These are phyloP conservation scores for Pyrgilauda ruficollis DNA, from an alignment of 2,113 vertebrate species.

Conservation along the genomic window DNA sequence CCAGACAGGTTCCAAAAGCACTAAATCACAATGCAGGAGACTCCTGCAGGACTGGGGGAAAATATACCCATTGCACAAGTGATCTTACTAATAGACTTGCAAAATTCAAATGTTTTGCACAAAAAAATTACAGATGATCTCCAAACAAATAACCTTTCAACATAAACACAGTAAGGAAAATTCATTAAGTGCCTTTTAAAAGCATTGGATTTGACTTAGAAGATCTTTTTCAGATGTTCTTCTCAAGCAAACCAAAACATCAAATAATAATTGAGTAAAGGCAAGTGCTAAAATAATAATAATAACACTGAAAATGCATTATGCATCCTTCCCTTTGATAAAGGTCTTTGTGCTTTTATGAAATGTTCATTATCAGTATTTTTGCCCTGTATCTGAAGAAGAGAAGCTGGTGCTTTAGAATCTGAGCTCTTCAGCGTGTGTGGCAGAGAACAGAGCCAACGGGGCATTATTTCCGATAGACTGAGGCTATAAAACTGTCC, in stretches of 20 bases:
- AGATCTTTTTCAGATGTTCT: slow-evolving; percentile 59
- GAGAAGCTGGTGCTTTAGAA: not conserved
- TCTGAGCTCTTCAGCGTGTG: not conserved
- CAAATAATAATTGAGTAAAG: slow-evolving; percentile 61
- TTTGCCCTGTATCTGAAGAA: not conserved
- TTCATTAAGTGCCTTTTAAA: slow-evolving; percentile 64
- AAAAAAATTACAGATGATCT: slow-evolving; percentile 29
- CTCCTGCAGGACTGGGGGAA: slow-evolving; percentile 35
- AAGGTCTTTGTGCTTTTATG: not conserved
- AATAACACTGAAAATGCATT: slow-evolving; percentile 20
- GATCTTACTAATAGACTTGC: slow-evolving; percentile 20
- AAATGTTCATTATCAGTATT: slow-evolving; percentile 36
- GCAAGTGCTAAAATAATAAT: slow-evolving; percentile 21
- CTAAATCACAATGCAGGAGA: not conserved
- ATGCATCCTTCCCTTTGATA: slow-evolving; percentile 17
- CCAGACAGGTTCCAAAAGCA: not conserved
- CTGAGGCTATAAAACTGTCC: slow-evolving; percentile 23
- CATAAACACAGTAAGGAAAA: slow-evolving; percentile 54
- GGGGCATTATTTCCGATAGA: not conserved
- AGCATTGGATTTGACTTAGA: slow-evolving; percentile 48
- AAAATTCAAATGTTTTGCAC: slow-evolving; percentile 18
- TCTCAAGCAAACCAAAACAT: slow-evolving; percentile 62
- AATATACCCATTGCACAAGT: not conserved
- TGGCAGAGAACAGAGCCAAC: not conserved
- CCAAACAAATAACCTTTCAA: slow-evolving; percentile 42